Evolutionary conservation across 1,140 invertebrate species (phyloP), one percentile per base, ranked within the genome.

Genomic region (Drosophila ficusphila): DNA sequence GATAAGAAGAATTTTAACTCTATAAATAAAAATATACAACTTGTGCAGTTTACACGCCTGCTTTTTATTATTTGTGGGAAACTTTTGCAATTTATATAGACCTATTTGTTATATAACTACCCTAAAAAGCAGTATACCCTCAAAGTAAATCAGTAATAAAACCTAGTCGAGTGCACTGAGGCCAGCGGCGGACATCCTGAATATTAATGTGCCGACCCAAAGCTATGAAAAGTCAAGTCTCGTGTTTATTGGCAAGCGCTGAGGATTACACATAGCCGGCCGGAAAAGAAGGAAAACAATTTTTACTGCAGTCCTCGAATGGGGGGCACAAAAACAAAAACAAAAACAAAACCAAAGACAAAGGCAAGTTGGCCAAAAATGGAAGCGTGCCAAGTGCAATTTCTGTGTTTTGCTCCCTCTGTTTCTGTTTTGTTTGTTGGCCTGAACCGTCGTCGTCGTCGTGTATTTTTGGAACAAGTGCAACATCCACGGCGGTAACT

Each of bases 131-230:
- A 11, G 18, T 18, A 54, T 58, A 23, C 48, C 48, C 12, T 16
- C 34, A 2, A 54, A 16, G 1, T 12, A 16, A 0, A 5, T 0
- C 1, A 2, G 8, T 31, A 16, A 52, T 47, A 62, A 33, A 2
- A 29, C 7, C 19, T 8, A 18, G 11, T 1, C 14, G 54, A 58
- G 49, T 36, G 44, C 51, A 48, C 58, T 65, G 29, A 46, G 46
- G 56, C 69, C 29, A 34, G 18, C 6, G 23, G 42, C 33, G 29
- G 57, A 58, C 62, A 82, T 83, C 62, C 74, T 74, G 74, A 58
- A 79, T 86, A 81, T 79, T 85, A 85, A 85, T 83, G 57, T 52
- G 33, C 60, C 11, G 60, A 56, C 54, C 67, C 62, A 67, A 29
- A 65, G 54, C 60, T 38, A 64, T 52, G 60, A 57, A 57, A 68